phyloP scores from a whole-genome alignment of 2,888 invertebrate species.

The Salpingus planirostris region DNA sequence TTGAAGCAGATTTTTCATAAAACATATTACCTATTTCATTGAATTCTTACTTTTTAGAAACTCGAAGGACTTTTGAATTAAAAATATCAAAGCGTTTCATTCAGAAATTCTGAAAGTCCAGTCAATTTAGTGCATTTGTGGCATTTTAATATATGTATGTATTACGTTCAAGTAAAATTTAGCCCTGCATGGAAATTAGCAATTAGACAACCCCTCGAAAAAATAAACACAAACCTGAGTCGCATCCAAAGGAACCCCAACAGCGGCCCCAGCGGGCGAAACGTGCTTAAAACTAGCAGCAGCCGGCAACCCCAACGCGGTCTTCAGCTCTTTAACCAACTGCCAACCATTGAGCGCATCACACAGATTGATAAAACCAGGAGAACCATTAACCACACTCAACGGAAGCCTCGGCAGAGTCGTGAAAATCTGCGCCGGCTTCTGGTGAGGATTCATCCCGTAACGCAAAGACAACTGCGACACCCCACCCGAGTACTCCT shows the following conservation, averaged over 20 bases:
- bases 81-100: too few relatives aligned
- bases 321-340: constrained; percentile 78
- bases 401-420: constrained; percentile 71
- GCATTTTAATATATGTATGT: too few relatives aligned
- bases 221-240: too few relatives aligned
- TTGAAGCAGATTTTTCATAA: too few relatives aligned
- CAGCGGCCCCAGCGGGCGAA: constrained; percentile 94
- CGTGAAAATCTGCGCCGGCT: constrained; percentile 88
- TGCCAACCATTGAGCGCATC: constrained; percentile 98
- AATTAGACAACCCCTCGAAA: too few relatives aligned
- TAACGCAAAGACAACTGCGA: constrained; percentile 83
- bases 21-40: too few relatives aligned
- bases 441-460: constrained; percentile 98
- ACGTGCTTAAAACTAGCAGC: constrained; percentile 98
- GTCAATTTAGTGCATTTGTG: too few relatives aligned
- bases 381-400: constrained; percentile 85
- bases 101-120: too few relatives aligned
- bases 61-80: too few relatives aligned
- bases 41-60: too few relatives aligned
- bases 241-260: constrained; percentile 68
- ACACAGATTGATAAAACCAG: constrained; percentile 95
- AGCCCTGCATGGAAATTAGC: too few relatives aligned
- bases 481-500: constrained; percentile 68
- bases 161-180: too few relatives aligned
- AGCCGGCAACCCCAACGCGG: constrained; percentile 74